A percentile compares a stretch with the other conserved stretches of the same genome.
phyloP scores from a whole-genome alignment of 2,888 invertebrate species.

The Hetaerina titia region DNA sequence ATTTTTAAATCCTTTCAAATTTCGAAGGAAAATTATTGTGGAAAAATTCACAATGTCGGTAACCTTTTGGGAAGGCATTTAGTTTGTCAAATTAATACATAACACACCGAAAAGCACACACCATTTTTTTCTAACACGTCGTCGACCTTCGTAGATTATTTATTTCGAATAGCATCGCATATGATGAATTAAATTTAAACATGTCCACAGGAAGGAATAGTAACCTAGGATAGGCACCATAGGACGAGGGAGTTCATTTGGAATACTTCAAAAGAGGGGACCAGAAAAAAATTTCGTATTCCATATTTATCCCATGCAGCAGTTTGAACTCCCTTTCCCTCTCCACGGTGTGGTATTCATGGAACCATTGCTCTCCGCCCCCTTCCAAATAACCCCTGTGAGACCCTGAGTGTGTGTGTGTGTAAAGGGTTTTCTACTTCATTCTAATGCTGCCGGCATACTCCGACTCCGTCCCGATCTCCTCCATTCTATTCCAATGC shows the following conservation, averaged over 20 bases:
- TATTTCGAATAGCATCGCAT: background rate
- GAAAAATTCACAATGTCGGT: too few species aligned
- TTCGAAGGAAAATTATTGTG: too few species aligned
- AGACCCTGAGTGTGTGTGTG: background rate
- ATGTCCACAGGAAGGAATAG: background rate
- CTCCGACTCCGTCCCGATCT: background rate
- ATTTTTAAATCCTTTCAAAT: too few species aligned
- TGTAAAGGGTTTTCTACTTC: constrained; percentile 21
- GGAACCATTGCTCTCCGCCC: background rate
- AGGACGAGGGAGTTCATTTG: background rate
- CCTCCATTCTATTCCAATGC: background rate
- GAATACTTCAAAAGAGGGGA: background rate
- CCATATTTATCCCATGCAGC: background rate
- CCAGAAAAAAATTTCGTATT: background rate
- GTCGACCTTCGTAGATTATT: background rate
- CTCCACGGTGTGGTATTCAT: background rate
- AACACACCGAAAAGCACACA: too few species aligned
- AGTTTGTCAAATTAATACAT: too few species aligned
- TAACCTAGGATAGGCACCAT: background rate
- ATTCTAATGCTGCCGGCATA: constrained; percentile 5
- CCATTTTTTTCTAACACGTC: too few species aligned
- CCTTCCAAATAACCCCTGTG: background rate
- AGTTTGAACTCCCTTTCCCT: background rate
- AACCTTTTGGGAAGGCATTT: too few species aligned
- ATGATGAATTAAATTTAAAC: background rate